Conservation (phyloP, 2,888 invertebrate species). For the Salpingus planirostris region DNA sequence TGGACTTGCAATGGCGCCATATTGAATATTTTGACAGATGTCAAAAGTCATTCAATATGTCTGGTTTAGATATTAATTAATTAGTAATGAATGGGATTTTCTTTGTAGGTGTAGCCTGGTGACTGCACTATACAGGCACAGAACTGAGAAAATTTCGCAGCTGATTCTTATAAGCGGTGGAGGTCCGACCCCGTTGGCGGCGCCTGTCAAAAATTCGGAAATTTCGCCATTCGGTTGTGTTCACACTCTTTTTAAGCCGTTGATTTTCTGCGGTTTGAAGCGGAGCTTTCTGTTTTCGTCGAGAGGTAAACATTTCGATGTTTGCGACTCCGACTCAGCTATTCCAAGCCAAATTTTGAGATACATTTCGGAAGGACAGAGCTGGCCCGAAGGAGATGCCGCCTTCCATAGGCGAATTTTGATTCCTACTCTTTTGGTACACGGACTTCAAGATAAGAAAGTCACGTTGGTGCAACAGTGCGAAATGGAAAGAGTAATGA, state of each 20-base stretch:
- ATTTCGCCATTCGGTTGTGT: constrained; percentile 45
- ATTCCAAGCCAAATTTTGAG: constrained; percentile 44
- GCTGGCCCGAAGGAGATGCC: constrained; percentile 60
- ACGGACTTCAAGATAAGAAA: constrained; percentile 56
- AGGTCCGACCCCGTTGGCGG: constrained; percentile 56
- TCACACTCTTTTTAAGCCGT: constrained; percentile 46
- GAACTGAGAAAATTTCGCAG: constrained; percentile 49
- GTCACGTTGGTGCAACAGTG: constrained; percentile 60
- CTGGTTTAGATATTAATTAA: too few relatives aligned
- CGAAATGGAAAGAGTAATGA: constrained; percentile 55
- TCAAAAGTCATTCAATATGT: too few relatives aligned
- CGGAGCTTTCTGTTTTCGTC: constrained; percentile 48
- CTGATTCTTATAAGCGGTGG: constrained; percentile 59
- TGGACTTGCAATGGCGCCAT: too few relatives aligned
- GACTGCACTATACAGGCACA: constrained; percentile 49
- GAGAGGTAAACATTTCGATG: constrained; percentile 47
- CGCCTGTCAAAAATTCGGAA: constrained; percentile 45
- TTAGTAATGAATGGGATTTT: constrained; percentile 7
- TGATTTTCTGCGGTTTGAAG: constrained; percentile 50
- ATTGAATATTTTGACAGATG: too few relatives aligned
- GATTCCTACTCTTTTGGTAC: constrained; percentile 55
- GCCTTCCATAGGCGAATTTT: constrained; percentile 55
- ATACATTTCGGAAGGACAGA: constrained; percentile 51
- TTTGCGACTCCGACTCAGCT: constrained; percentile 40
- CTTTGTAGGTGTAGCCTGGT: constrained; percentile 52